Percentiles rank a stretch among this genome's conserved stretches.
Conservation (phyloP, 2,888 invertebrate genomes). For the Esperia sulphurella region DNA sequence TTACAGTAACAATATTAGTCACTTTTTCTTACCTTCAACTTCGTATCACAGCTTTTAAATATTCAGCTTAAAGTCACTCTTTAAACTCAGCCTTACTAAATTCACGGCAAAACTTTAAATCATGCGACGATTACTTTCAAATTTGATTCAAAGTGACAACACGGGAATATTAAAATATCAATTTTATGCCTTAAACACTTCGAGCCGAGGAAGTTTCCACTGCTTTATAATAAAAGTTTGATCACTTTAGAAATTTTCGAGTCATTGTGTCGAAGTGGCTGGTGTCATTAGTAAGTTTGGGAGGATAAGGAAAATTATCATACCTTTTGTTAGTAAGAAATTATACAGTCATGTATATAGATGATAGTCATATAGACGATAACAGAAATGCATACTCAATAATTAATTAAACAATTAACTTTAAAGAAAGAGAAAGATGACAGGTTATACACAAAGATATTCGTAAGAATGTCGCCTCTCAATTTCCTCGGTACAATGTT, state of each 20-base stretch:
- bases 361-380: too few species aligned
- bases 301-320: not conserved
- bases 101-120: constrained; percentile 25
- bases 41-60: too few species aligned
- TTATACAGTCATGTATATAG: too few species aligned
- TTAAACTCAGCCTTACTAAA: constrained; percentile 1
- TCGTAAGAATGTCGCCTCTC: too few species aligned
- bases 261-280: constrained; percentile 21
- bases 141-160: constrained; percentile 38
- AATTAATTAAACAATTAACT: too few species aligned
- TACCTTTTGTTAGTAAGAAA: too few species aligned
- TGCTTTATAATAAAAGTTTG: constrained; percentile 29
- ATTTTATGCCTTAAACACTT: constrained; percentile 34
- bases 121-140: constrained; percentile 37
- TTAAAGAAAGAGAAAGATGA: too few species aligned
- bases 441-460: too few species aligned
- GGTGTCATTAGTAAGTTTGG: not conserved
- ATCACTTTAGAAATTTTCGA: constrained; percentile 30
- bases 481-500: too few species aligned
- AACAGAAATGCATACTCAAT: too few species aligned
- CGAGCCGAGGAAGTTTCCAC: constrained; percentile 25
- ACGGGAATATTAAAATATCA: constrained; percentile 47
- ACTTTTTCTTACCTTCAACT: too few species aligned
- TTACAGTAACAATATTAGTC: too few species aligned
- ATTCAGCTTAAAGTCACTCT: not conserved